A percentile compares a stretch with the other conserved stretches of the same genome.
These are phyloP conservation scores for Buceros bicornis DNA, from an alignment of 2,797 vertebrate species.

Conservation along the genomic window DNA sequence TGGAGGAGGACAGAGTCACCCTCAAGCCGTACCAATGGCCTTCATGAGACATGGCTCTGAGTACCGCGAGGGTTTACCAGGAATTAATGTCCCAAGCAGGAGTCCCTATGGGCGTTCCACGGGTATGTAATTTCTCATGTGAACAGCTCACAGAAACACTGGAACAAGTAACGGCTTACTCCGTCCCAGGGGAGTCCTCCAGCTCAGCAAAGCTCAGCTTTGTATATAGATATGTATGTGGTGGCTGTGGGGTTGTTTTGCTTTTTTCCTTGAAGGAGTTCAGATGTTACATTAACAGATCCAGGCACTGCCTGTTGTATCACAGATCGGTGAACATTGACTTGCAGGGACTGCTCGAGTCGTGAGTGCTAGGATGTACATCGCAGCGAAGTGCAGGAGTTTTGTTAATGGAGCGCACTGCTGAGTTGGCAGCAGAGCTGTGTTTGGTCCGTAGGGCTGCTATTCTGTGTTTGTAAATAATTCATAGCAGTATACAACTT, in stretches of 20 bases:
- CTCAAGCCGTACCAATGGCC: slow-evolving; percentile 59
- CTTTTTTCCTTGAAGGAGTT: not conserved
- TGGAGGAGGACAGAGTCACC: not conserved
- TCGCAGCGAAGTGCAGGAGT: not conserved
- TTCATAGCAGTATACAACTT: not conserved
- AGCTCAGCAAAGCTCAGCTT: not conserved
- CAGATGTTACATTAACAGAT: not conserved
- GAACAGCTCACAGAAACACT: not conserved
- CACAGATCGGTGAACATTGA: not conserved
- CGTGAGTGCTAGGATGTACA: not conserved
- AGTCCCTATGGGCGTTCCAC: not conserved
- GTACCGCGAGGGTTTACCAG: not conserved
- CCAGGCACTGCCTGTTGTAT: not conserved
- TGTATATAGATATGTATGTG: not conserved
- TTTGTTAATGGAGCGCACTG: not conserved
- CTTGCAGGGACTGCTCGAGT: not conserved
- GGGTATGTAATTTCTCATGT: slow-evolving; percentile 56
- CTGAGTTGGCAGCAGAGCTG: not conserved
- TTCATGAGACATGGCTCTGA: not conserved
- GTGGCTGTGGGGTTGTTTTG: fast-evolving
- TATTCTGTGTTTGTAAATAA: not conserved
- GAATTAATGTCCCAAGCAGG: not conserved
- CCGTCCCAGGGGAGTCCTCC: not conserved
- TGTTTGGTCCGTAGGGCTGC: not conserved
- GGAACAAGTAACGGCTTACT: not conserved